A percentile compares a stretch with the other conserved stretches of the same genome.
Conservation (phyloP, 1,140 invertebrate genomes). For the Drosophila insularis region DNA sequence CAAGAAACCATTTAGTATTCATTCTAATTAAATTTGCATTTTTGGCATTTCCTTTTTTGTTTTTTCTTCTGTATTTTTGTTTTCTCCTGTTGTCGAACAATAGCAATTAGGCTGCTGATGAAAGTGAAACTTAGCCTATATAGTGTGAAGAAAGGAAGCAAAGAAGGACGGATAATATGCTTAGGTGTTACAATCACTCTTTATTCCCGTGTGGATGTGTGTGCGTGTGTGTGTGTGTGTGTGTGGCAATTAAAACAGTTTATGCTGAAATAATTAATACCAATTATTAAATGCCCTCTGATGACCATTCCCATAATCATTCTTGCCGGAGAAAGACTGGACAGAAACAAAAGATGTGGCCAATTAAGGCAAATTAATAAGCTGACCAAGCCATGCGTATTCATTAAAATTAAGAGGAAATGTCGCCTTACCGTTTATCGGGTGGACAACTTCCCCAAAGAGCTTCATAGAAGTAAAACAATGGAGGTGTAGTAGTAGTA, state of each 20-base stretch:
- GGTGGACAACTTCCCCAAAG: neutral
- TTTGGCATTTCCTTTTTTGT: conserved; percentile 17
- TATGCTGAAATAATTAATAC: conserved; percentile 61
- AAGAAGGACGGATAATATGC: neutral
- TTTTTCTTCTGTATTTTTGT: conserved; percentile 1
- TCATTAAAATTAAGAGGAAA: conserved; percentile 61
- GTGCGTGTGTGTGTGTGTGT: neutral
- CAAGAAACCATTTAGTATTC: conserved; percentile 42
- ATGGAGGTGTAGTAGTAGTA: no score
- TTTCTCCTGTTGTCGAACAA: conserved; percentile 18
- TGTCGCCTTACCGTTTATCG: conserved; percentile 17
- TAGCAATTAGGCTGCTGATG: conserved; percentile 33
- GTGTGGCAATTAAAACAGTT: conserved; percentile 32
- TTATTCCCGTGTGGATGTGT: neutral
- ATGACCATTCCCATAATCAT: conserved; percentile 5
- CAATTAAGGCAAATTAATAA: conserved; percentile 69
- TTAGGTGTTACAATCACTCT: neutral
- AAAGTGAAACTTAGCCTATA: neutral
- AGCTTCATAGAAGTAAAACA: no score
- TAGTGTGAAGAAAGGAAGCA: neutral
- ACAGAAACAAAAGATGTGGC: conserved; percentile 37
- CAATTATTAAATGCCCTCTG: conserved; percentile 57
- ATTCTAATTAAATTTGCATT: conserved; percentile 57
- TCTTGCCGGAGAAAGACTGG: neutral
- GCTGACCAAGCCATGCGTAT: conserved; percentile 51